Base-by-base conservation (phyloP, 2,113 vertebrate species). In the Heterotis niloticus region DNA sequence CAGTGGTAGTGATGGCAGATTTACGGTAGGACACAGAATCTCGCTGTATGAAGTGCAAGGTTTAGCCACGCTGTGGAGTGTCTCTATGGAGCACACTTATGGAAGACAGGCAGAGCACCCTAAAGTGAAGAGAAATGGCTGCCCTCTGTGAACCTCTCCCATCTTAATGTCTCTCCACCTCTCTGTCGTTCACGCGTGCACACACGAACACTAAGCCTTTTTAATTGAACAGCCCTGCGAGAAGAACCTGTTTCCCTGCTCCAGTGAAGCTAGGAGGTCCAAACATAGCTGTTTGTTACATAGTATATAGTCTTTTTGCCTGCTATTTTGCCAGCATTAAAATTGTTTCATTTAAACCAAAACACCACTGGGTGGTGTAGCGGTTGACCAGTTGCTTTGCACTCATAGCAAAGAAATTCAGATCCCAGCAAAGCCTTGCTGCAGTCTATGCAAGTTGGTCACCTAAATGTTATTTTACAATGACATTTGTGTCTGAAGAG, bases 1-100 rank as follows among this genome's bases (percentile, higher is more conserved):
- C 44, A 81, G 82, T 83, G 86, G 57, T 67, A 84, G 85, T 77
- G 85, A 85, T 85, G 73, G 84, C 85, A 90, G 86, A 90, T 90
- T 86, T 86, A 86, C 88, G 82, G 81, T 52, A 56, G 83, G 1
- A 82, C 87, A 52, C 17, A 29, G 64, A 57, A 10, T 16, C 65
- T 78, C 14, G 10, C 64, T 77, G 51, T 13, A 17, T 17, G 14
- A n/a, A 57, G 18, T 13, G 12, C 76, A 1, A 64, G 4, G 65
- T 64, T 68, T 57, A 60, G 26, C 65, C 23, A 4, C 10, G 10
- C 1, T 0, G 17, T 1, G 17, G 34, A 26, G 11, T 4, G 24
- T 66, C 34, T 66, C 34, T 24, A 1, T 64, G 0, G 16, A 20
- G 60, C n/a, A 10, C n/a, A 34, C 76, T 56, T 18, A 28, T 24